Percentiles rank a stretch among this genome's conserved stretches.
These are phyloP conservation scores for Cheilosia urbana DNA, from an alignment of 2,888 invertebrate species.

Conservation along the genomic window DNA sequence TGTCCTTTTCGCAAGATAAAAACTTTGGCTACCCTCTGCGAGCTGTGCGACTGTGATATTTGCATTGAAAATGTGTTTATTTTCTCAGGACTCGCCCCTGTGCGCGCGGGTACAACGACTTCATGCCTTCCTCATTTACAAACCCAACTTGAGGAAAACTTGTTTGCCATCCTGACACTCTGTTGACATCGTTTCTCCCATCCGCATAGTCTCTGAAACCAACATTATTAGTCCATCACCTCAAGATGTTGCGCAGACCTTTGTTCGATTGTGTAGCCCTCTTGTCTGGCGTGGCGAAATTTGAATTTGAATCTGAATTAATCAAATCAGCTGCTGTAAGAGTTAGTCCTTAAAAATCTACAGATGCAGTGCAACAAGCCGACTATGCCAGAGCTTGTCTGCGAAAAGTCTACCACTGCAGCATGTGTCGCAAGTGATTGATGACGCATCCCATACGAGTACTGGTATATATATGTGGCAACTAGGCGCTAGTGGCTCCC, in stretches of 20 bases:
- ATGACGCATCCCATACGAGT: conserved; percentile 52
- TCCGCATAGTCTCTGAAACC: conserved; percentile 45
- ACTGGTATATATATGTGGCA: too few relatives aligned
- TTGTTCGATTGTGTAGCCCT: conserved; percentile 52
- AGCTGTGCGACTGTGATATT: conserved; percentile 33
- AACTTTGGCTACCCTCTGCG: conserved; percentile 35
- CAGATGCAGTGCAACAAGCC: conserved; percentile 68
- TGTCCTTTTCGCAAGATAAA: conserved; percentile 37
- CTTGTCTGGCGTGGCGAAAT: conserved; percentile 55
- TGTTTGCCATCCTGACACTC: conserved; percentile 72
- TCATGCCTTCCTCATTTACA: conserved; percentile 60
- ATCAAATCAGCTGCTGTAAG: conserved; percentile 67
- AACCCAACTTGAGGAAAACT: conserved; percentile 56
- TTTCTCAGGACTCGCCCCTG: conserved; percentile 56
- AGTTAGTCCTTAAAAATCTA: conserved; percentile 35
- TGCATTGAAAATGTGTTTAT: conserved; percentile 72
- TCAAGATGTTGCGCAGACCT: conserved; percentile 69
- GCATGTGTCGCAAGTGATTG: conserved; percentile 74
- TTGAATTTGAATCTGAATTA: conserved; percentile 72
- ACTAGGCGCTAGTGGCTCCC: background rate
- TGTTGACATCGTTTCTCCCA: conserved; percentile 57
- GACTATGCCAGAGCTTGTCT: conserved; percentile 38
- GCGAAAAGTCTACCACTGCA: conserved; percentile 69
- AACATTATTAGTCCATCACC: conserved; percentile 75
- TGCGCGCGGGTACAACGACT: conserved; percentile 27